These are phyloP conservation scores for Conus betulinus DNA, from an alignment of 1,140 invertebrate species.

Conservation along the genomic window DNA sequence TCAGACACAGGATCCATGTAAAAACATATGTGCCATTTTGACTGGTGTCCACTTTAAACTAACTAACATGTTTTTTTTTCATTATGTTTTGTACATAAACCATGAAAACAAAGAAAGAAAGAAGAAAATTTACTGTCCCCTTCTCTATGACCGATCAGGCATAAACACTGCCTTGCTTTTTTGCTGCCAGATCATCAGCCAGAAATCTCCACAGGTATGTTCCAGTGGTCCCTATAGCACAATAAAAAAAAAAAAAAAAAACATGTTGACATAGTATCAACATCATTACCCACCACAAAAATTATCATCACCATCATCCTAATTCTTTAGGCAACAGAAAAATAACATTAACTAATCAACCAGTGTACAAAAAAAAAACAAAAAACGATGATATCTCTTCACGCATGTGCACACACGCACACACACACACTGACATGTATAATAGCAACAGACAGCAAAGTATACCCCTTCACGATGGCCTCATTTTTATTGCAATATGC, in stretches of 20 bases:
- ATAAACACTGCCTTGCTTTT: constrained; percentile 92
- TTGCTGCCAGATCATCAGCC: constrained; percentile 99
- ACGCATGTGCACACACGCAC: no score
- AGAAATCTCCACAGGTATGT: constrained; percentile 93
- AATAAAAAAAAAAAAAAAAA: neutral
- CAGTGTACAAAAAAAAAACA: no score
- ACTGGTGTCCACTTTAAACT: neutral
- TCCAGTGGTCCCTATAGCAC: constrained; percentile 90
- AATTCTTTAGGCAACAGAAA: no score
- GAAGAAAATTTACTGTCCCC: constrained; percentile 76
- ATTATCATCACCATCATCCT: no score
- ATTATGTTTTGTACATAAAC: neutral
- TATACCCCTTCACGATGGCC: no score
- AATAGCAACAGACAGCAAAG: no score
- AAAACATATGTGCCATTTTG: no score
- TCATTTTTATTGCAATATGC: no score
- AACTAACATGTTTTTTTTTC: neutral
- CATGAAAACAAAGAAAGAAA: neutral
- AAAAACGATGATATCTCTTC: no score
- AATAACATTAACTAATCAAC: no score
- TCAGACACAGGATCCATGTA: no score
- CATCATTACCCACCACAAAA: neutral
- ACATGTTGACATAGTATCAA: neutral
- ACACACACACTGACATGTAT: no score
- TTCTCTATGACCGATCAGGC: constrained; percentile 97